Percentiles rank a stretch among this genome's conserved stretches.
These are phyloP conservation scores for Xiphophorus maculatus DNA, from an alignment of 2,113 vertebrate genomes.

Conservation along the genomic window DNA sequence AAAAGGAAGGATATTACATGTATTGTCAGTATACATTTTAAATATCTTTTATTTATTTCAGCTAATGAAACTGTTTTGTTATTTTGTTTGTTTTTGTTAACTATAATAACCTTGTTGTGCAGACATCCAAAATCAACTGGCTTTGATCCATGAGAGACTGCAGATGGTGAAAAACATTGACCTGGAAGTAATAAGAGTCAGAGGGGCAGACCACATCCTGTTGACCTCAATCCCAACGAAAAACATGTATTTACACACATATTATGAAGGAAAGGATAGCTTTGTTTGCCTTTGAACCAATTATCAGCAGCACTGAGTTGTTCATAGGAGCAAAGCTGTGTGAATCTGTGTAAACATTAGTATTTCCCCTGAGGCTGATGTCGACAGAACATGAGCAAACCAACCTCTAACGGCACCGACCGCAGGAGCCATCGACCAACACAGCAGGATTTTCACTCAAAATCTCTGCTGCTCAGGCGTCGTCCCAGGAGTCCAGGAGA, in stretches of 20 bases:
- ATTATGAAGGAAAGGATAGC: no score
- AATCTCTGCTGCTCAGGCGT: neutral
- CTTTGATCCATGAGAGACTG: constrained; percentile 10
- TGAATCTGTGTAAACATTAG: constrained; percentile 21
- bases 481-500: neutral
- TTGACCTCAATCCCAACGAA: neutral
- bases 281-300: constrained; percentile 18
- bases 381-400: neutral
- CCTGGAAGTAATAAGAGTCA: constrained; percentile 35
- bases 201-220: constrained; percentile 27
- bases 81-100: no score
- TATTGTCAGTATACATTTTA: no score
- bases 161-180: constrained; percentile 33
- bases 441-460: neutral
- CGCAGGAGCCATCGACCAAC: neutral
- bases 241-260: neutral
- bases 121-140: neutral
- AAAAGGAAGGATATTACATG: no score
- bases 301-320: constrained; percentile 32
- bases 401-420: neutral
- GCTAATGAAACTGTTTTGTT: no score
- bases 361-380: constrained; percentile 2
- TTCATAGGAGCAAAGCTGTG: constrained; percentile 15
- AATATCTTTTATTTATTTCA: no score
- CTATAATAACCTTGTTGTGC: no score